Evolutionary conservation across 2,797 vertebrate genomes (phyloP).

Genomic region (Pachyuromys duprasi): DNA sequence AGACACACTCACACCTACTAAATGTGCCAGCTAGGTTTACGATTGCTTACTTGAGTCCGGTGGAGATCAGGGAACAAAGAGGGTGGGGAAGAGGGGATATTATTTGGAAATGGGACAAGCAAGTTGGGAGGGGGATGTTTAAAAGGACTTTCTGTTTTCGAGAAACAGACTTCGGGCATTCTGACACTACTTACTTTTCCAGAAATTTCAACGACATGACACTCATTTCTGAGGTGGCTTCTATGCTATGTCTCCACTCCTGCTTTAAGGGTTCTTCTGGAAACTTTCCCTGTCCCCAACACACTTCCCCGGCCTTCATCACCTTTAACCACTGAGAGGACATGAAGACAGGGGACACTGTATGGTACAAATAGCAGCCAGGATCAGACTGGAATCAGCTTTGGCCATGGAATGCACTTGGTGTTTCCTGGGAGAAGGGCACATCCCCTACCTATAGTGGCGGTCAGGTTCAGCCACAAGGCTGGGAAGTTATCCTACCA

Average conservation of each 20-base stretch:
- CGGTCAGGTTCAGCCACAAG: background rate
- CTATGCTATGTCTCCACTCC: background rate
- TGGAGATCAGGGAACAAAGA: background rate
- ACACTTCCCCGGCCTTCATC: background rate
- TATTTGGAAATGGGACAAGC: background rate
- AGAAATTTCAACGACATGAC: background rate
- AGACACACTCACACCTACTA: accelerated
- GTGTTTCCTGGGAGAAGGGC: background rate
- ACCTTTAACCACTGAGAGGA: background rate
- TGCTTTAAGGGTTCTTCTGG: background rate
- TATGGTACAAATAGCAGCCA: background rate
- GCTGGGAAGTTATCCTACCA: background rate
- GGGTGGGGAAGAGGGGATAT: background rate
- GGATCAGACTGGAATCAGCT: background rate
- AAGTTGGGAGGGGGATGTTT: no score
- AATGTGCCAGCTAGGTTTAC: background rate
- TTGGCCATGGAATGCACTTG: background rate
- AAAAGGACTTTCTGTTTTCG: background rate
- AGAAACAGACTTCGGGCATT: background rate
- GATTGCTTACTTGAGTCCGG: background rate
- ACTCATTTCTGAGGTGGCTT: background rate
- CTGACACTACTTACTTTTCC: constrained; percentile 14
- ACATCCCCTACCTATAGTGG: background rate
- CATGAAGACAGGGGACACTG: background rate
- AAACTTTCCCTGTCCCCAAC: background rate